Conservation (phyloP, 2,113 vertebrate species). For the Himantopus leucocephalus region DNA sequence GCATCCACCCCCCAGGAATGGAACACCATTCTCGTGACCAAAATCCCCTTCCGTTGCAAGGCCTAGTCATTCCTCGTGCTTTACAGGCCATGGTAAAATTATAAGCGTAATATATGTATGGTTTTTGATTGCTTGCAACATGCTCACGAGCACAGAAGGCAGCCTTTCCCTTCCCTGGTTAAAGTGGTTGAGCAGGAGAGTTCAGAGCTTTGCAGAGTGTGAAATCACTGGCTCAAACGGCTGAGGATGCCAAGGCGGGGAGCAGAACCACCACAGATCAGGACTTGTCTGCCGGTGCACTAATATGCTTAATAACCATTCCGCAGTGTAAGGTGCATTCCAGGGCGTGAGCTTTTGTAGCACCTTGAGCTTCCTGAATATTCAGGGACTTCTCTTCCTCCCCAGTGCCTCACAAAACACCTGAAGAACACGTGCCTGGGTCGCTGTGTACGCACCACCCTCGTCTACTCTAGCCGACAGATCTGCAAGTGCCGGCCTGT, state of each 20-base stretch:
- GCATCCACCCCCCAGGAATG: neutral
- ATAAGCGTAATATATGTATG: fast-evolving
- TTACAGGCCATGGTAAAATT: neutral
- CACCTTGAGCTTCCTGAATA: constrained; percentile 8
- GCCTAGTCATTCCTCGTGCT: neutral
- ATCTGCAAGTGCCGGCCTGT: neutral
- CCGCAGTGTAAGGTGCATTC: neutral
- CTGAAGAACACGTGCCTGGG: neutral
- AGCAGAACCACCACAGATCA: constrained; percentile 15
- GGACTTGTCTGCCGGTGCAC: neutral
- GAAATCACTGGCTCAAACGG: neutral
- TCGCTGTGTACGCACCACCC: neutral
- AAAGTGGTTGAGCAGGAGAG: neutral
- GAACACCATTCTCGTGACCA: neutral
- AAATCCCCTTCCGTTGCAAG: neutral
- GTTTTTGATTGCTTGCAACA: neutral
- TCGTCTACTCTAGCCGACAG: neutral
- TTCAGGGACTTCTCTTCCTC: neutral
- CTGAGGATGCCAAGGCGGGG: neutral
- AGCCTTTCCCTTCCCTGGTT: neutral
- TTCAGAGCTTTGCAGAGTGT: neutral
- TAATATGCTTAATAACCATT: neutral
- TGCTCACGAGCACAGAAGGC: neutral
- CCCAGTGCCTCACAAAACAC: neutral
- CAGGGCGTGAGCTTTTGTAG: neutral